Conservation (phyloP, 2,113 vertebrate species). For the Daboia siamensis region DNA sequence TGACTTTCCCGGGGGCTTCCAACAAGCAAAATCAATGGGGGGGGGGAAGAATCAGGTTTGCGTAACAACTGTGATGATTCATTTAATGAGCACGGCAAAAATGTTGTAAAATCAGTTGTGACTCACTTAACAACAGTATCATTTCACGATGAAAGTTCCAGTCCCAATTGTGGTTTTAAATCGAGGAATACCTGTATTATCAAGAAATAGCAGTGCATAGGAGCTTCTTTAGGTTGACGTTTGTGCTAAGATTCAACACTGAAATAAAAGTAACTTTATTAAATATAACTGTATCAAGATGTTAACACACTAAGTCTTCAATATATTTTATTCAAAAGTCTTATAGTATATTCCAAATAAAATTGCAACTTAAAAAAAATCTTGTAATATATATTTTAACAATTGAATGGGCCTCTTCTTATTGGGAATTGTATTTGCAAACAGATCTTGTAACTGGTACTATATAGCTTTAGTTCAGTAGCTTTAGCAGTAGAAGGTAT, state of each 20-base stretch:
- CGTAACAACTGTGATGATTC: neutral
- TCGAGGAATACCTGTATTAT: neutral
- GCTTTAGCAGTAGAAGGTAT: neutral
- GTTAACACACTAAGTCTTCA: neutral
- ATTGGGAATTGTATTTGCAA: neutral
- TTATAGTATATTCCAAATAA: constrained; percentile 29
- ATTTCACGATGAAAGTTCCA: neutral
- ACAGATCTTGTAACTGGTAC: neutral
- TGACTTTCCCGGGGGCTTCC: neutral
- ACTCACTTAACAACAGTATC: neutral
- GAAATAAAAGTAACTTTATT: constrained; percentile 3
- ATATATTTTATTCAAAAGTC: constrained; percentile 32
- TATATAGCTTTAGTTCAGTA: neutral
- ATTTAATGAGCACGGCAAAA: neutral
- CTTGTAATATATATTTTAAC: neutral
- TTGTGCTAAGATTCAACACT: neutral
- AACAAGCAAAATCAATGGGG: neutral
- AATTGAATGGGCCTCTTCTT: neutral
- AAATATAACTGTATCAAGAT: neutral
- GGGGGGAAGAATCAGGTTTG: neutral
- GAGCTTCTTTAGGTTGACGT: neutral
- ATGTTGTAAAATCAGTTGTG: neutral
- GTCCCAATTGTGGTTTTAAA: neutral
- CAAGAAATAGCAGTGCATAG: neutral
- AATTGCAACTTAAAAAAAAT: constrained; percentile 16